phyloP scores from a whole-genome alignment of 2,113 vertebrate genomes.

The Epinephelus cyanopodus region DNA sequence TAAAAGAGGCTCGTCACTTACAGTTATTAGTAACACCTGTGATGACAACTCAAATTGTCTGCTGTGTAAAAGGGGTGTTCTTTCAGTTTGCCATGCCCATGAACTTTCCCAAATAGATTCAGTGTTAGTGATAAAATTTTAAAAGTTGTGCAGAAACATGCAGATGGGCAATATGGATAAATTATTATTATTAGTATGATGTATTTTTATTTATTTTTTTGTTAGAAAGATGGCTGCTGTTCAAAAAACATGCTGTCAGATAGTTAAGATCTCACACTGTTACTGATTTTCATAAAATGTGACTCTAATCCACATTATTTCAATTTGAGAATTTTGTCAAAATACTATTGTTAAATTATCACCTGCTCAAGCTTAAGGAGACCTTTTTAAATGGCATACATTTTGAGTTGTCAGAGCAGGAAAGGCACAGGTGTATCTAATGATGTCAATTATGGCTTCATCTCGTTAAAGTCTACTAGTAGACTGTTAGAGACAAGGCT shows the following conservation, averaged over 20 bases:
- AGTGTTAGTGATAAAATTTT: not conserved
- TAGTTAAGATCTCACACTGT: no score
- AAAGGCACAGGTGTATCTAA: not conserved
- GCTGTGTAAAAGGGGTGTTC: not conserved
- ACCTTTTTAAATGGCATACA: not conserved
- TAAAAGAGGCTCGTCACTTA: not conserved
- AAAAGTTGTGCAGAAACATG: not conserved
- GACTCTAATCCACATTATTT: no score
- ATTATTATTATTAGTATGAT: not conserved
- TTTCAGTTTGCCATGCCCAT: not conserved
- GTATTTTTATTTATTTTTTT: not conserved
- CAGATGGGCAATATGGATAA: not conserved
- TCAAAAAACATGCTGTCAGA: not conserved
- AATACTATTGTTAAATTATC: not conserved
- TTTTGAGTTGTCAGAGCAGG: not conserved
- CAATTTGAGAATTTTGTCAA: not conserved
- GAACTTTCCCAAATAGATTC: not conserved
- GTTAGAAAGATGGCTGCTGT: not conserved
- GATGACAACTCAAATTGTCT: not conserved
- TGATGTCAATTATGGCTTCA: not conserved
- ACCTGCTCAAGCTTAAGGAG: not conserved
- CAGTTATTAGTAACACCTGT: conserved; percentile 1
- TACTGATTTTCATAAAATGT: no score
- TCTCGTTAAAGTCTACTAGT: not conserved
- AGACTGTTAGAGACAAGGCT: not conserved